phyloP scores from a whole-genome alignment of 1,140 invertebrate species.

The Aethina tumida region DNA sequence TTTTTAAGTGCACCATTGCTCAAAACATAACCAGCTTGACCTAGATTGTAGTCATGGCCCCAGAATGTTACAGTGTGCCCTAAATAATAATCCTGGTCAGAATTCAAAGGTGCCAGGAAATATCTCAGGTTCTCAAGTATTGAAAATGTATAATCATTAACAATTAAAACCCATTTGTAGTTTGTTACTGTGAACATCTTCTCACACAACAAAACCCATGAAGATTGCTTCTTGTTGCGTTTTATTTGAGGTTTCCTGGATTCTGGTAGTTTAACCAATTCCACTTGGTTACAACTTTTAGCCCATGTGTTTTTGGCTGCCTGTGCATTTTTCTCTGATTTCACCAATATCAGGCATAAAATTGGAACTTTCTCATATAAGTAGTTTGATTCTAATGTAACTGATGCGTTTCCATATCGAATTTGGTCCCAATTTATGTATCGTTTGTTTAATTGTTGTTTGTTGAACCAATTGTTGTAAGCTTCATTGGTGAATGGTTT shows the following conservation, averaged over 20 bases:
- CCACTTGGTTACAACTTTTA: slow-evolving; percentile 22
- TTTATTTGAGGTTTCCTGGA: slow-evolving; percentile 16
- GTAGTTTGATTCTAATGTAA: slow-evolving; percentile 22
- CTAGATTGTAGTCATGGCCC: slow-evolving; percentile 23
- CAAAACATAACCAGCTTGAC: slow-evolving; percentile 26
- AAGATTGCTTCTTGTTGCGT: slow-evolving; percentile 17
- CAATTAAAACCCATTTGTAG: slow-evolving; percentile 26
- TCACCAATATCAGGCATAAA: slow-evolving; percentile 24
- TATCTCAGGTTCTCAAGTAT: slow-evolving; percentile 28
- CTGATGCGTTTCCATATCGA: slow-evolving; percentile 21
- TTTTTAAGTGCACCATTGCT: slow-evolving; percentile 19
- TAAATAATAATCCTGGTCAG: slow-evolving; percentile 24
- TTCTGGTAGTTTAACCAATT: slow-evolving; percentile 16
- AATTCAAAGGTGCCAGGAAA: slow-evolving; percentile 21
- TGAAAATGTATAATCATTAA: slow-evolving; percentile 26
- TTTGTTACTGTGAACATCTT: slow-evolving; percentile 9
- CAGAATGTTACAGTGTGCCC: slow-evolving; percentile 28
- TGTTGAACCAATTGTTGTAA: slow-evolving; percentile 25
- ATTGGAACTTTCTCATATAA: slow-evolving; percentile 21
- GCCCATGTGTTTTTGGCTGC: slow-evolving; percentile 25
- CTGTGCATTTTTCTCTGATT: slow-evolving; percentile 18
- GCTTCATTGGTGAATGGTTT: no score
- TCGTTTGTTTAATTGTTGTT: slow-evolving; percentile 13
- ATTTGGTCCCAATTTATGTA: slow-evolving; percentile 20
- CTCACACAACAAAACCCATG: slow-evolving; percentile 24